These are phyloP conservation scores for Coregonus ussuriensis DNA, from an alignment of 2,797 vertebrate species.

Conservation along the genomic window DNA sequence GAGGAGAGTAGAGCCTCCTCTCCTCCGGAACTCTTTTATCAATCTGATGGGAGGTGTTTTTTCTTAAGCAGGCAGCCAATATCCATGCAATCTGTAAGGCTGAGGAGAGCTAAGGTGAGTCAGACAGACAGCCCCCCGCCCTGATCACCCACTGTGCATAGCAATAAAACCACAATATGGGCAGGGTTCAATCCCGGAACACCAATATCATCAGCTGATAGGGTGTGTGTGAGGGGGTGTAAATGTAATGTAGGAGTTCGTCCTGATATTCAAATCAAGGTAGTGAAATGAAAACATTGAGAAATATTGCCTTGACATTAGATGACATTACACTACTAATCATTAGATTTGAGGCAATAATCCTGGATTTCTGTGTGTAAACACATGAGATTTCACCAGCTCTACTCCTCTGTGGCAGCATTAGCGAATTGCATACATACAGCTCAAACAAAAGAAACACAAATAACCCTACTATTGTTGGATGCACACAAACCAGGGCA, in stretches of 20 bases:
- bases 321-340: neutral
- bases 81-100: conserved; percentile 60
- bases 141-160: conserved; percentile 21
- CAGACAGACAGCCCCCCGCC: conserved; percentile 11
- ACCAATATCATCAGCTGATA: neutral
- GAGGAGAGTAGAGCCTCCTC: neutral
- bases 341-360: neutral
- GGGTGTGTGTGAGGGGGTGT: too few species aligned
- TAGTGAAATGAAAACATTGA: neutral
- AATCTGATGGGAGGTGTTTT: conserved; percentile 70
- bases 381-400: neutral
- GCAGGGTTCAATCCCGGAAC: conserved; percentile 19
- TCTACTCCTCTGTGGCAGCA: neutral
- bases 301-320: neutral
- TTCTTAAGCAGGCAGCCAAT: conserved; percentile 68
- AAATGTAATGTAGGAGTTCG: neutral
- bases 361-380: neutral
- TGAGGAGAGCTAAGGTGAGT: conserved; percentile 30
- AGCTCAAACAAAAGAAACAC: neutral
- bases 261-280: too few species aligned
- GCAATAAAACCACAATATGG: conserved; percentile 31
- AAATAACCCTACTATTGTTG: neutral
- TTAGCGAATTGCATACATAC: neutral
- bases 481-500: neutral
- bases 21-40: conserved; percentile 59